Percentiles rank a stretch among this genome's conserved stretches.
Conservation (phyloP, 2,888 invertebrate species). For the Argyresthia goedartella region DNA sequence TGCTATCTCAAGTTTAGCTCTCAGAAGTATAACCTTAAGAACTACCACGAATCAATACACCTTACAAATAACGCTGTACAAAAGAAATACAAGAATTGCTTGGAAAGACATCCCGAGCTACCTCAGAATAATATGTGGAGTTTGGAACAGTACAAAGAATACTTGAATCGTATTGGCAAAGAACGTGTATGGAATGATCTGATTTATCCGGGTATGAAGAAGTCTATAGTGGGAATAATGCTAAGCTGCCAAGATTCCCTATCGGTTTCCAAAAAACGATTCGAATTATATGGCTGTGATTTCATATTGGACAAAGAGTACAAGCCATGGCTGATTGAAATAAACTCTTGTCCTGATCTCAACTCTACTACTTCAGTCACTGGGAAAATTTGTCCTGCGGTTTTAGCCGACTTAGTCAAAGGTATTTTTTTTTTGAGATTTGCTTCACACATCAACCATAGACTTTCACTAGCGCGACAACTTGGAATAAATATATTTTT, state of each 20-base stretch:
- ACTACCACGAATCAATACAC: conserved; percentile 88
- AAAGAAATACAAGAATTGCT: conserved; percentile 74
- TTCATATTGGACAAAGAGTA: conserved; percentile 90
- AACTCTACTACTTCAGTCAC: conserved; percentile 86
- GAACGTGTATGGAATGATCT: conserved; percentile 77
- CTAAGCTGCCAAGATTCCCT: conserved; percentile 83
- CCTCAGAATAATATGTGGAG: conserved; percentile 91
- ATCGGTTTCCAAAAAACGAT: conserved; percentile 78
- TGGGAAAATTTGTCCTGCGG: conserved; percentile 83
- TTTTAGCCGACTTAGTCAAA: conserved; percentile 88
- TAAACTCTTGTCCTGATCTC: conserved; percentile 91
- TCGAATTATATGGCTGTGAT: conserved; percentile 93
- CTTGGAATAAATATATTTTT: too few species aligned
- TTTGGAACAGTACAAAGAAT: conserved; percentile 76
- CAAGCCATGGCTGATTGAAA: conserved; percentile 92
- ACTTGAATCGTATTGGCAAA: conserved; percentile 67
- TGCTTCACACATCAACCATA: too few species aligned
- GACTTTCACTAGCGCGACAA: too few species aligned
- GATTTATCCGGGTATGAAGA: conserved; percentile 89
- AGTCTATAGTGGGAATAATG: conserved; percentile 84
- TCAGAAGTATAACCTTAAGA: conserved; percentile 81
- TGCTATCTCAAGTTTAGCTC: conserved; percentile 91
- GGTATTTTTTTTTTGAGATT: conserved; percentile 60
- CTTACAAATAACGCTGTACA: conserved; percentile 91
- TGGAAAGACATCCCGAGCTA: conserved; percentile 69